These are phyloP conservation scores for Acromyrmex heyeri DNA, from an alignment of 1,140 invertebrate species.

Conservation along the genomic window DNA sequence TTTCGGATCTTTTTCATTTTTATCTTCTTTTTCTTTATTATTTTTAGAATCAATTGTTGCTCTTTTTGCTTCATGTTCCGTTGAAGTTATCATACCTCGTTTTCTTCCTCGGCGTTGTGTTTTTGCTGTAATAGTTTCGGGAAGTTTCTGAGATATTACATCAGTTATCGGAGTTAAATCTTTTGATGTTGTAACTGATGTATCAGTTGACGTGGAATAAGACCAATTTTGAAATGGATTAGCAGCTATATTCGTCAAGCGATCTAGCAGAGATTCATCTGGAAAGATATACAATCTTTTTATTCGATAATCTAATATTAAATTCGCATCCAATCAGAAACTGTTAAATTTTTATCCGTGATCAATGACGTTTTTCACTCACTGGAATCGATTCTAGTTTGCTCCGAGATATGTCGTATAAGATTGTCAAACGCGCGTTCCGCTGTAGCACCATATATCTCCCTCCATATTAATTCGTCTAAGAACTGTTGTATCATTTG, in stretches of 20 bases:
- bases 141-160: slow-evolving; percentile 31
- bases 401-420: slow-evolving; percentile 92
- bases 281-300: slow-evolving; percentile 66
- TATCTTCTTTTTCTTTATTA: slow-evolving; percentile 55
- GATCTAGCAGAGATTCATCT: slow-evolving; percentile 86
- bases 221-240: slow-evolving; percentile 94
- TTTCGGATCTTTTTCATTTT: slow-evolving; percentile 75
- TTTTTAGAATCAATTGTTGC: slow-evolving; percentile 64
- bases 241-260: slow-evolving; percentile 89
- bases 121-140: slow-evolving; percentile 74
- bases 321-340: background rate
- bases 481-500: slow-evolving; percentile 96
- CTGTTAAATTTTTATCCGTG: background rate
- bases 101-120: slow-evolving; percentile 81
- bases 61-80: slow-evolving; percentile 76
- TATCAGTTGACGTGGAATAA: slow-evolving; percentile 82
- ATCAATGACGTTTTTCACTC: slow-evolving; percentile 65
- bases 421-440: slow-evolving; percentile 94
- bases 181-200: slow-evolving; percentile 67
- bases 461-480: slow-evolving; percentile 94
- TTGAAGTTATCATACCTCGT: slow-evolving; percentile 70
- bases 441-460: slow-evolving; percentile 91
- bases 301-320: background rate
- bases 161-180: slow-evolving; percentile 49
- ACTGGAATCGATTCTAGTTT: slow-evolving; percentile 89